These are phyloP conservation scores for Centruroides vittatus DNA, from an alignment of 1,140 invertebrate species.

Conservation along the genomic window DNA sequence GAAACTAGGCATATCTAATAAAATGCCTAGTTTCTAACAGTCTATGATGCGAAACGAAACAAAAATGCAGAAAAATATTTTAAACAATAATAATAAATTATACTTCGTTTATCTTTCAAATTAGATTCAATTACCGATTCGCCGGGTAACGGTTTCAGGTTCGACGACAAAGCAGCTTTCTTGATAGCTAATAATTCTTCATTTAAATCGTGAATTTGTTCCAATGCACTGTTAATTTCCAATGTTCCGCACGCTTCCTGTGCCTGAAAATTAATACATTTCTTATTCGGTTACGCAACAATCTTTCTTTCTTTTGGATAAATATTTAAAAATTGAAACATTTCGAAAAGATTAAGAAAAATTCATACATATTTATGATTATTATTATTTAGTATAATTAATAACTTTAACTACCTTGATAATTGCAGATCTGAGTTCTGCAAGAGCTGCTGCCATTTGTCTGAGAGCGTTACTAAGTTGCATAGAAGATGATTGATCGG, in stretches of 20 bases:
- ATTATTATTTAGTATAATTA: too few species aligned
- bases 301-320: too few species aligned
- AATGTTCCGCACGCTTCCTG: constrained; percentile 75
- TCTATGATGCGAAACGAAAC: too few species aligned
- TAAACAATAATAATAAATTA: too few species aligned
- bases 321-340: too few species aligned
- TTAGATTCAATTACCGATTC: constrained; percentile 45
- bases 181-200: constrained; percentile 68
- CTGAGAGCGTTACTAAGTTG: constrained; percentile 56
- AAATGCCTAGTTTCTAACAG: too few species aligned
- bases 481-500: constrained; percentile 57
- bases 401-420: constrained; percentile 33
- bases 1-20: too few species aligned
- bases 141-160: constrained; percentile 65
- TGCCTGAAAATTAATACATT: constrained; percentile 31
- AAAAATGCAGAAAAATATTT: too few species aligned
- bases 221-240: constrained; percentile 66
- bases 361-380: too few species aligned
- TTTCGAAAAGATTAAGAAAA: too few species aligned
- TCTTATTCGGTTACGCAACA: background rate
- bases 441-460: constrained; percentile 54
- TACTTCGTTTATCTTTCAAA: too few species aligned
- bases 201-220: constrained; percentile 61
- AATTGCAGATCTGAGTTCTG: constrained; percentile 63
- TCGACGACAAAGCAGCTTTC: constrained; percentile 48